phyloP scores from a whole-genome alignment of 2,888 invertebrate species.

The Campoplex nolae region DNA sequence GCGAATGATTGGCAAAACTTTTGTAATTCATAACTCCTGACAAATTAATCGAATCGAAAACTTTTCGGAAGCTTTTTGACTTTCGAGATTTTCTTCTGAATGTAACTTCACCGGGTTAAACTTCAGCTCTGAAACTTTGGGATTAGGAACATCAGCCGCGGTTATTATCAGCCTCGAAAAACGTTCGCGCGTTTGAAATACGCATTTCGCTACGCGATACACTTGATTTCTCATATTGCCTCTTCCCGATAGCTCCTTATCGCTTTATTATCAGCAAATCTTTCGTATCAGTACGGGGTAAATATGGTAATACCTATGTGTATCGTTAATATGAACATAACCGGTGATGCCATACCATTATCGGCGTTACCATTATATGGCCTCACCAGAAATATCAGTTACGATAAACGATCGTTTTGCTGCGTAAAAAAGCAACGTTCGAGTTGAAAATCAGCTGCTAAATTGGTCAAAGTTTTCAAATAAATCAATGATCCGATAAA shows the following conservation, averaged over 20 bases:
- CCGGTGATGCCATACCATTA: conserved; percentile 66
- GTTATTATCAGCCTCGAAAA: conserved; percentile 70
- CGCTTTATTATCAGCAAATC: conserved; percentile 82
- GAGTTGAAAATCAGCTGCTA: not conserved
- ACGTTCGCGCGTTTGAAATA: conserved; percentile 16
- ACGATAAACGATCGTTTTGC: not conserved
- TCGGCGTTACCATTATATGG: conserved; percentile 76
- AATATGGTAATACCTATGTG: conserved; percentile 79
- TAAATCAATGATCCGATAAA: not conserved
- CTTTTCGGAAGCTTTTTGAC: not conserved
- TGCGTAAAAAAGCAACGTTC: not conserved
- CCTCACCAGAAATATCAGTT: conserved; percentile 65
- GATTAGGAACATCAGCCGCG: conserved; percentile 69
- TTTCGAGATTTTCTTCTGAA: not conserved
- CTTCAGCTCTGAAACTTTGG: not conserved
- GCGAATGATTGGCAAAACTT: not conserved
- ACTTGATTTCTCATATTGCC: conserved; percentile 69
- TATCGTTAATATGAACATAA: conserved; percentile 60
- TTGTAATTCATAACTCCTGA: not conserved
- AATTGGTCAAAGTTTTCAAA: not conserved
- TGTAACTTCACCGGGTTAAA: not conserved
- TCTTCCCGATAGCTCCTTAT: conserved; percentile 81
- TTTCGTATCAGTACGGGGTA: conserved; percentile 79
- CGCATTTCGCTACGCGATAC: not conserved
- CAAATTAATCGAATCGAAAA: not conserved